phyloP scores from a whole-genome alignment of 2,888 invertebrate genomes.

The Tachina grossa region DNA sequence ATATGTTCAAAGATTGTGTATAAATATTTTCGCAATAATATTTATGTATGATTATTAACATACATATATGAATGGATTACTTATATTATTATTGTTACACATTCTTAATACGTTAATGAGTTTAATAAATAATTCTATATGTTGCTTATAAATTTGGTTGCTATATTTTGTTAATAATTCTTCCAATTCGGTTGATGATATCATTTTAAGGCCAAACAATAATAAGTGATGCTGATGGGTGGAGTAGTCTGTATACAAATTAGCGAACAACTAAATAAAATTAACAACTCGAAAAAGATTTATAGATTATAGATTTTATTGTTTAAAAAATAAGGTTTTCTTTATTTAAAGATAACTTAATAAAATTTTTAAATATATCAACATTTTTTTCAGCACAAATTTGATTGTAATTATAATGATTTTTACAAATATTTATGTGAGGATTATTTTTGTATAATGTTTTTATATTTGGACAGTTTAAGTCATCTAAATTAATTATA shows the following conservation, averaged over 20 bases:
- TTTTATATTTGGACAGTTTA: slow-evolving; percentile 10
- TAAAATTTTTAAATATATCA: neutral
- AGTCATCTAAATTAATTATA: slow-evolving; percentile 5
- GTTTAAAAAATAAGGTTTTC: neutral
- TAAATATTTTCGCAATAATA: slow-evolving; percentile 17
- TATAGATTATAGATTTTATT: neutral
- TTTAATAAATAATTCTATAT: neutral
- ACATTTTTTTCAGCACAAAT: too few species aligned
- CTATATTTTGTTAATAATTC: neutral
- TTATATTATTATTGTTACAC: too few species aligned
- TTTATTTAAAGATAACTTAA: neutral
- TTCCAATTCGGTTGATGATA: neutral
- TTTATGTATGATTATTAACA: slow-evolving; percentile 13
- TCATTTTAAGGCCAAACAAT: neutral
- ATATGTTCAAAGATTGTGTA: too few species aligned
- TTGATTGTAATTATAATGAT: too few species aligned
- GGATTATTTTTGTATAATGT: neutral
- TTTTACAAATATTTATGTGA: too few species aligned
- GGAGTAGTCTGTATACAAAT: neutral
- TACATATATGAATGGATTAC: neutral
- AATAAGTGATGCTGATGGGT: neutral
- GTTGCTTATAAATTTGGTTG: slow-evolving; percentile 1
- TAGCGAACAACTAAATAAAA: neutral
- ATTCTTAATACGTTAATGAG: too few species aligned
- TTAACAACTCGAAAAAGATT: neutral